Conservation (phyloP, 2,113 vertebrate genomes). For the Protomyctophum bolini region DNA sequence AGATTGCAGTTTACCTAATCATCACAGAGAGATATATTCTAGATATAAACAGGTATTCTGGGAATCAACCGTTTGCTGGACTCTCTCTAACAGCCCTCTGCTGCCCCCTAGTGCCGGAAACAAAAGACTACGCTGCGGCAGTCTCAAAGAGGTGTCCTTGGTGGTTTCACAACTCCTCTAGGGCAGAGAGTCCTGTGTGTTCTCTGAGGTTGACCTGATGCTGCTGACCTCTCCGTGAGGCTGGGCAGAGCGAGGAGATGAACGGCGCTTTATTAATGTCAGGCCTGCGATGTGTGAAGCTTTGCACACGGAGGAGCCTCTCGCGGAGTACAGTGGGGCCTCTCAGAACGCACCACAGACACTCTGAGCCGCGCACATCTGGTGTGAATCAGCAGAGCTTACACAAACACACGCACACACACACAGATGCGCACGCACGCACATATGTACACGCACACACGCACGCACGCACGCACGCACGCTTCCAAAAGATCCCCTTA, state of each 20-base stretch:
- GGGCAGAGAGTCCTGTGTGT: constrained; percentile 18
- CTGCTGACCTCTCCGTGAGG: constrained; percentile 39
- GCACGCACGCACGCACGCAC: constrained; percentile 43
- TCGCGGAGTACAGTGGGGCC: constrained; percentile 54
- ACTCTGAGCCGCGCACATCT: constrained; percentile 73
- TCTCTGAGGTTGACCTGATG: constrained; percentile 29
- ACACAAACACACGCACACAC: constrained; percentile 53
- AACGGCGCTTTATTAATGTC: constrained; percentile 55
- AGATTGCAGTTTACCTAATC: not conserved
- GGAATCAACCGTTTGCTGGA: too few relatives aligned
- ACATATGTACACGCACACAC: constrained; percentile 26
- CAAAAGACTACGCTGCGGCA: not conserved
- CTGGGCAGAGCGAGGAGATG: constrained; percentile 7
- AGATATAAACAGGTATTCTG: too few relatives aligned
- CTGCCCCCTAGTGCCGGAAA: constrained; percentile 67
- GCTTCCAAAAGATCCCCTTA: constrained; percentile 58
- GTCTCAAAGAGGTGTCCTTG: too few relatives aligned
- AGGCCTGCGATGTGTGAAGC: constrained; percentile 53
- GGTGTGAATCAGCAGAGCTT: constrained; percentile 73
- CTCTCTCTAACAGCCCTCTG: constrained; percentile 45
- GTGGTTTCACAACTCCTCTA: constrained; percentile 19
- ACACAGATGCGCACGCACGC: constrained; percentile 45
- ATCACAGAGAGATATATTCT: too few relatives aligned
- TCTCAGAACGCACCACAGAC: constrained; percentile 47
- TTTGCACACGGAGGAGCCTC: not conserved